Conservation (phyloP, 2,797 vertebrate species). For the Hozukius guyotensis region DNA sequence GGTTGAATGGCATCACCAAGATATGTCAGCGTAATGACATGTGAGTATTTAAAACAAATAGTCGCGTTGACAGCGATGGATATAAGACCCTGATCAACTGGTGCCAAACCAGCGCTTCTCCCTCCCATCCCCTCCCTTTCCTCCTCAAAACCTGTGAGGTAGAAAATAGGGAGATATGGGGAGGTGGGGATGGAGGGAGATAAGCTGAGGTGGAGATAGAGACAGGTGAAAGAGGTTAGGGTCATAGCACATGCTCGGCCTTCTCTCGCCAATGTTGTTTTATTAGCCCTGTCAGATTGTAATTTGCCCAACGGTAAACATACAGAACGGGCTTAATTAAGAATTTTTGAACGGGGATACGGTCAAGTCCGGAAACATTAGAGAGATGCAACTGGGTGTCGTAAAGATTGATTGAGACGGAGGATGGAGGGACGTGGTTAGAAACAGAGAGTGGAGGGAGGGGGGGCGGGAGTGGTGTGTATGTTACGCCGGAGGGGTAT, state of each 20-base stretch:
- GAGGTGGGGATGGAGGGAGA: constrained; percentile 74
- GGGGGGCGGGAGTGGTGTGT: constrained; percentile 63
- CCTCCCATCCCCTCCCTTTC: constrained; percentile 60
- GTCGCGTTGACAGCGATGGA: constrained; percentile 49
- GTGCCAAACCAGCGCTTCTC: constrained; percentile 49
- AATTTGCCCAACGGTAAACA: constrained; percentile 99
- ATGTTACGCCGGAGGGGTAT: constrained; percentile 79
- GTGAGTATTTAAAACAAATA: constrained; percentile 63
- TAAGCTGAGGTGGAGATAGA: constrained; percentile 75
- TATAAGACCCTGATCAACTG: constrained; percentile 51
- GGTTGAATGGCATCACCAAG: constrained; percentile 52
- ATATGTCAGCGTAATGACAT: constrained; percentile 65
- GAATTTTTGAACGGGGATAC: constrained; percentile 98
- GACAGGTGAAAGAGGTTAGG: constrained; percentile 67
- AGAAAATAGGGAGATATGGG: constrained; percentile 76
- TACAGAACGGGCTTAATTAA: constrained; percentile 99
- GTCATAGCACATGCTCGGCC: constrained; percentile 70
- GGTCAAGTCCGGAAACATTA: constrained; percentile 97
- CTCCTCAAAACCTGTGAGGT: constrained; percentile 72
- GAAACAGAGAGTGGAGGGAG: constrained; percentile 70
- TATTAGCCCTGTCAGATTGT: constrained; percentile 95
- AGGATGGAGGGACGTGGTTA: constrained; percentile 80
- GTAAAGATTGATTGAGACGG: constrained; percentile 96
- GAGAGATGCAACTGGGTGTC: constrained; percentile 93
- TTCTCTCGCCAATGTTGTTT: constrained; percentile 79